These are phyloP conservation scores for Bimastos eiseni DNA, from an alignment of 2,888 invertebrate species.

Conservation along the genomic window DNA sequence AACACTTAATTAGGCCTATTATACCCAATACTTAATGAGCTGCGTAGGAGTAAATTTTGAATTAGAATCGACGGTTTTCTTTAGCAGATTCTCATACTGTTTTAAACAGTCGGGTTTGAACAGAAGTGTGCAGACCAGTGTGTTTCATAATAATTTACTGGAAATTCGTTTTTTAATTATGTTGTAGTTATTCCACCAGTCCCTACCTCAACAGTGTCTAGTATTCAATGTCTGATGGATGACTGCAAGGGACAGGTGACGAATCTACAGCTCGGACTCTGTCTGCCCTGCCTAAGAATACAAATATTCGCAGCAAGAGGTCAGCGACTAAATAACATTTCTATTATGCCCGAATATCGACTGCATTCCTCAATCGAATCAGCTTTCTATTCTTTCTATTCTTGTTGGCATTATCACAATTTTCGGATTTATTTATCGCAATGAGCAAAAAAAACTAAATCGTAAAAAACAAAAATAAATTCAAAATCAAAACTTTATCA, in stretches of 20 bases:
- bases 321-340: neutral
- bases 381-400: neutral
- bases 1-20: no score
- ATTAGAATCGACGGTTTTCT: no score
- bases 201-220: neutral
- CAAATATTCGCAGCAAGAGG: slow-evolving; percentile 20
- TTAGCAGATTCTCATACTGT: no score
- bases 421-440: neutral
- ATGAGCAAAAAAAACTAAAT: neutral
- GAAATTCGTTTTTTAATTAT: neutral
- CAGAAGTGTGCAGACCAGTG: neutral
- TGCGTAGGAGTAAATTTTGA: no score
- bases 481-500: no score
- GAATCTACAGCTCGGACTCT: neutral
- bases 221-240: neutral
- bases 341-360: neutral
- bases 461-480: neutral
- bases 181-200: neutral
- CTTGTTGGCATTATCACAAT: neutral
- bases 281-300: neutral
- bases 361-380: neutral
- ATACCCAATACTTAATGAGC: no score
- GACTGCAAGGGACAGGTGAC: neutral
- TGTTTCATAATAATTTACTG: neutral
- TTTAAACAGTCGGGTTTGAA: no score